Evolutionary conservation across 2,888 invertebrate genomes (phyloP).

Genomic region (Artemia sinica): DNA sequence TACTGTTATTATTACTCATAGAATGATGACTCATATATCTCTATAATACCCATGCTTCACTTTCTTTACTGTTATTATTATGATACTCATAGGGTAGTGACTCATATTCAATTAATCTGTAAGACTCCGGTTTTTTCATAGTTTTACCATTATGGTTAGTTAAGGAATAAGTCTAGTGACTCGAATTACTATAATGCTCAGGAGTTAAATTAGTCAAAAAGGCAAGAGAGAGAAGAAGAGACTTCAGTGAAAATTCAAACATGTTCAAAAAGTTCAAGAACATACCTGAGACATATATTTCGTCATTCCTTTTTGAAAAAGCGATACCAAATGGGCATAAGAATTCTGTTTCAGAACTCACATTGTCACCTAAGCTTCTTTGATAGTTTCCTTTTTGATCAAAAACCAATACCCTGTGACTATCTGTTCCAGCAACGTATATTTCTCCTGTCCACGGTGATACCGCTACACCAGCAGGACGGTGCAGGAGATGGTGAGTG

Average conservation of each 20-base stretch:
- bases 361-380: conserved; percentile 18
- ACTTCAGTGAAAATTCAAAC: background rate
- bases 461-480: conserved; percentile 49
- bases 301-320: conserved; percentile 39
- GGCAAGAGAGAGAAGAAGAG: background rate
- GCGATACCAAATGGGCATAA: conserved; percentile 44
- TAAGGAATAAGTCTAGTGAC: too few species aligned
- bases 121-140: too few species aligned
- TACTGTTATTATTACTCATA: too few species aligned
- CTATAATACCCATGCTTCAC: too few species aligned
- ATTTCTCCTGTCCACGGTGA: conserved; percentile 46
- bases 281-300: conserved; percentile 43
- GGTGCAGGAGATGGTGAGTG: conserved; percentile 39
- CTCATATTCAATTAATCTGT: too few species aligned
- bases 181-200: too few species aligned
- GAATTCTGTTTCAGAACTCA: conserved; percentile 35
- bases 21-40: too few species aligned
- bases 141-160: too few species aligned
- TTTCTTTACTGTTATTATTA: too few species aligned
- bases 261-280: background rate
- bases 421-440: conserved; percentile 48
- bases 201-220: background rate
- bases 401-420: conserved; percentile 38
- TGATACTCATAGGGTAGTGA: too few species aligned
- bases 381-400: conserved; percentile 31